Evolutionary conservation across 2,888 invertebrate genomes (phyloP), one percentile per base, ranked within the genome.

Genomic region (Horisme vitalbata): DNA sequence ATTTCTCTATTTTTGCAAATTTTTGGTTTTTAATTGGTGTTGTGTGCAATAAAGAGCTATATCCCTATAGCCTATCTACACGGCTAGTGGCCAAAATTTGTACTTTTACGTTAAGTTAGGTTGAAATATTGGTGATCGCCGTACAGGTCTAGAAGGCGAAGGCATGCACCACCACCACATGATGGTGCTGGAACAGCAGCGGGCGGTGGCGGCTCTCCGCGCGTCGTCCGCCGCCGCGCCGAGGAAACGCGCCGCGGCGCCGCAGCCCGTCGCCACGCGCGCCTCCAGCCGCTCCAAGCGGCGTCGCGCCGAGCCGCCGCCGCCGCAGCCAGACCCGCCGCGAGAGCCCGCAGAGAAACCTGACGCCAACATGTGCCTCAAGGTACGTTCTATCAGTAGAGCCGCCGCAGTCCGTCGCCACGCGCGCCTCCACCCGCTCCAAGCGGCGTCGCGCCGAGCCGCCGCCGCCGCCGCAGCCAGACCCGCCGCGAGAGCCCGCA

Each of bases 301-400:
- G 0, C 70, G 79, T 34, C 75, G 79, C 55, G 72, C 71, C 47
- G 80, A 71, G 31, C 73, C 71, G 55, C 75, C 88, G 35, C 88
- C 92, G 53, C 80, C 88, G 49, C 80, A 82, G 57, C 84, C 90
- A 41, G 91, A 92, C 41, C 91, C 92, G 45, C 91, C 92, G 21
- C 83, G 92, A n/a, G 93, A 94, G 71, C 93, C 94, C 12, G 84
- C 86, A 0, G 95, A 95, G 79, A 95, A 95, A 63, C 95, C 96
- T 0, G 96, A 96, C 73, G 95, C 95, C 1, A 95, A 95, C 70
- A 95, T 96, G 95, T 95, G 95, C 66, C 90, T 96, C 21, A 96
- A 95, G 86, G 92, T 92, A 10, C 10, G 5, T 11, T 3, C 9
- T 26, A 0, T n/a, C 9, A 23, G 8, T 20, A 20, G 59, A 68